Conservation (phyloP, 2,113 vertebrate species). For the Serilophus lunatus region DNA sequence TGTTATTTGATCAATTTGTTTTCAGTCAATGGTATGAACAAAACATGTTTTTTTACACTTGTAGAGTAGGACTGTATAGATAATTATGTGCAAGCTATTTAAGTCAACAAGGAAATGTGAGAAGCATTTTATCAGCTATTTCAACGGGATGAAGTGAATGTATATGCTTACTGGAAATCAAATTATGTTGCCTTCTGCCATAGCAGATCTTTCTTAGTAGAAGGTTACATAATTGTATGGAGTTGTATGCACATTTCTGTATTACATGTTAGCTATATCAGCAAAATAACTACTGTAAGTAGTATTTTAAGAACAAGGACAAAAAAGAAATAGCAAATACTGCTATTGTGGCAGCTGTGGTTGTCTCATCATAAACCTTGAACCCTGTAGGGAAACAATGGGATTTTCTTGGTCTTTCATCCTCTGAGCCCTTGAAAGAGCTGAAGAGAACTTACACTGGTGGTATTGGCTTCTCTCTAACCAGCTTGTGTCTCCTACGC, state of each 20-base stretch:
- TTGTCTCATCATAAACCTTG: background rate
- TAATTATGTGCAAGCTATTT: background rate
- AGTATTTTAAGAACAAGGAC: background rate
- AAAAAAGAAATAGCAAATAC: background rate
- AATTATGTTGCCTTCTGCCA: background rate
- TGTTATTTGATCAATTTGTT: background rate
- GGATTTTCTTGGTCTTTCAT: background rate
- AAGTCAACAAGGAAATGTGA: background rate
- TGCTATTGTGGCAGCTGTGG: background rate
- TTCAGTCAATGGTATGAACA: background rate
- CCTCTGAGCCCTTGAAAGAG: background rate
- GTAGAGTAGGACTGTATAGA: background rate
- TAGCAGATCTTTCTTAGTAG: background rate
- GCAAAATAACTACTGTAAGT: background rate
- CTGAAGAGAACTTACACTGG: background rate
- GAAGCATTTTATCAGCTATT: background rate
- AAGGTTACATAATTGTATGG: background rate
- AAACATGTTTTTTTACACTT: background rate
- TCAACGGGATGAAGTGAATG: background rate
- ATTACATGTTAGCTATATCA: background rate
- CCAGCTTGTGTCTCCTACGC: accelerated
- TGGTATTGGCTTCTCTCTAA: background rate
- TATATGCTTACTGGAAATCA: background rate
- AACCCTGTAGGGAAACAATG: background rate
- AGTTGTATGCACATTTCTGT: background rate